Evolutionary conservation across 2,888 invertebrate species (phyloP).

Genomic region (Imbricaverruca yamaguchii): DNA sequence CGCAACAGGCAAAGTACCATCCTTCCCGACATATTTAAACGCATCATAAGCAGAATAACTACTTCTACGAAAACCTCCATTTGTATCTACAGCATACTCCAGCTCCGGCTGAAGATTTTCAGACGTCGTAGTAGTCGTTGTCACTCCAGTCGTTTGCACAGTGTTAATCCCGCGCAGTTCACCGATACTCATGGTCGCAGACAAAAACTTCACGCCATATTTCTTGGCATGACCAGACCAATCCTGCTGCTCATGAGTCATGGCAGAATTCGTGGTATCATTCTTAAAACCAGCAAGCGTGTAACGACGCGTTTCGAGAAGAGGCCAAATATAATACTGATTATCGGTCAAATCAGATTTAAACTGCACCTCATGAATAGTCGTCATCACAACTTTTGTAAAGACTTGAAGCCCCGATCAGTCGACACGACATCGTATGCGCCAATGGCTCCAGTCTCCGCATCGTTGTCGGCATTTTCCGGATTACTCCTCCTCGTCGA

Average conservation of each 20-base stretch:
- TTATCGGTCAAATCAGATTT: neutral
- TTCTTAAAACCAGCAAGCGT: too few relatives aligned
- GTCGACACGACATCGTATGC: neutral
- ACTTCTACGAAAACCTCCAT: neutral
- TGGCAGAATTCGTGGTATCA: neutral
- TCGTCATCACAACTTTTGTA: neutral
- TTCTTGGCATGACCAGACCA: neutral
- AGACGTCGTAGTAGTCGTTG: neutral
- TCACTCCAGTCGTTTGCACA: neutral
- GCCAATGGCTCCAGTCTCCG: neutral
- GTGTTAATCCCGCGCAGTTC: neutral
- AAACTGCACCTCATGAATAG: neutral
- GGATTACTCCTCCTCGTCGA: too few relatives aligned
- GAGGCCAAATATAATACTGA: neutral
- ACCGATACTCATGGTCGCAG: neutral
- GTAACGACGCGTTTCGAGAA: too few relatives aligned
- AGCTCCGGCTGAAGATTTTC: neutral
- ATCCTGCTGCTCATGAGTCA: neutral
- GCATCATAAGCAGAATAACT: neutral
- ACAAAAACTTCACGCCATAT: neutral
- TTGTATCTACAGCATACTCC: neutral
- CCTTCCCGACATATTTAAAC: neutral
- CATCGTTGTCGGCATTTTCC: neutral
- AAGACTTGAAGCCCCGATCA: neutral
- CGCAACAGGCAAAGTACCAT: neutral